phyloP scores from a whole-genome alignment of 1,140 invertebrate genomes.

The Cardiocondyla obscurior region DNA sequence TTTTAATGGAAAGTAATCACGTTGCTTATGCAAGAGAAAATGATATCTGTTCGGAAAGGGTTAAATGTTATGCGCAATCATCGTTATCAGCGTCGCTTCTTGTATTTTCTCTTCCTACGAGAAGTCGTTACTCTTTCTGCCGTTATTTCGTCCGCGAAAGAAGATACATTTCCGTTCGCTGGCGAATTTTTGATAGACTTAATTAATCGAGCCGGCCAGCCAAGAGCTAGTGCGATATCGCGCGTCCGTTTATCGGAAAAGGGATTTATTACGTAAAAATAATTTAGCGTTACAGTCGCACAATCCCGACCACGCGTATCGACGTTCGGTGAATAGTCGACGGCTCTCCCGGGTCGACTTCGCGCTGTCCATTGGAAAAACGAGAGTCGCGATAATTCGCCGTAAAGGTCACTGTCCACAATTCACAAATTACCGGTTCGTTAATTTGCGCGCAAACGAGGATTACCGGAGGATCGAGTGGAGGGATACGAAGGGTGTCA shows the following conservation, averaged over 20 bases:
- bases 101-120: neutral
- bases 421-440: conserved; percentile 52
- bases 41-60: conserved; percentile 3
- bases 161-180: neutral
- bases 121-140: neutral
- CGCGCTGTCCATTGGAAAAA: neutral
- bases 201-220: neutral
- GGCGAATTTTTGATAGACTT: neutral
- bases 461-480: neutral
- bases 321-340: too few relatives aligned
- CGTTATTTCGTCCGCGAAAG: too few relatives aligned
- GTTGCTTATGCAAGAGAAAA: neutral
- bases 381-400: conserved; percentile 32
- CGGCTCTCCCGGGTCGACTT: too few relatives aligned
- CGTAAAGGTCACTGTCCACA: conserved; percentile 62
- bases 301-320: conserved; percentile 12
- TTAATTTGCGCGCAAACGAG: conserved; percentile 53
- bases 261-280: conserved; percentile 58
- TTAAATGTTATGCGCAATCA: neutral
- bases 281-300: conserved; percentile 67
- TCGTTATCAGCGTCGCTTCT: neutral
- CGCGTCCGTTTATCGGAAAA: conserved; percentile 54
- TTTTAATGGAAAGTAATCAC: conserved; percentile 13
- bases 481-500: conserved; percentile 75
- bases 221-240: too few relatives aligned